Evolutionary conservation across 2,797 vertebrate genomes (phyloP), one percentile per base, ranked within the genome.

Genomic region (Knipowitschia caucasica): DNA sequence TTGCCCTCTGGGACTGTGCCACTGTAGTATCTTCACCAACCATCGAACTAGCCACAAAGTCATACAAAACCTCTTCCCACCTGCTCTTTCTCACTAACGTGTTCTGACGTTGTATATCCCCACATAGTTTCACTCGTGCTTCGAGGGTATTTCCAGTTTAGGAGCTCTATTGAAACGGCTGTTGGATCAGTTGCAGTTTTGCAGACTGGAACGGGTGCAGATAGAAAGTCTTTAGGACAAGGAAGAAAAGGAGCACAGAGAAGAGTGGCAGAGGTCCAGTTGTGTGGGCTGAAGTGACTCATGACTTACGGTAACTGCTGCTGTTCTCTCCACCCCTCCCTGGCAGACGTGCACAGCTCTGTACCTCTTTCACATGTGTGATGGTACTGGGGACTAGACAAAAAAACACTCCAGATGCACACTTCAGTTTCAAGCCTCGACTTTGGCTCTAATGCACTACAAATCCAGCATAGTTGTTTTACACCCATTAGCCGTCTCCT

Each of bases 281-380:
- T 57, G 67, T 83, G 84, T 84, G 85, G 85, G 82, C 76, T 84
- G 79, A 59, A 78, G 84, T 89, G 88, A 91, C 76, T 90, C 88
- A 89, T 75, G 72, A 83, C 78, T 91, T 89, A 86, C 85, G 77
- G 86, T 89, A 89, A 89, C 85, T 75, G 79, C 80, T 84, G 80
- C 78, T 68, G 72, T 75, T 80, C 70, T 83, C 87, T 78, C 81
- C 86, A 35, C 87, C 85, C 82, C 77, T 79, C 77, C 79, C 53
- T 85, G 82, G 83, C 77, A 77, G 54, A n/a, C 58, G 50, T 25
- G 66, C 59, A 62, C 44, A 4, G 36, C 59, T 65, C 39, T 54
- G 53, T 65, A 45, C 1, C 8, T 75, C 74, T 82, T 62, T 78
- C 57, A 69, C 64, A 52, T 34, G 46, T 68, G 56, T 46, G 70